Percentiles rank a stretch among this genome's conserved stretches.
Evolutionary conservation across 2,888 invertebrate species (phyloP).

Genomic region (Habrosyne pyritoides): DNA sequence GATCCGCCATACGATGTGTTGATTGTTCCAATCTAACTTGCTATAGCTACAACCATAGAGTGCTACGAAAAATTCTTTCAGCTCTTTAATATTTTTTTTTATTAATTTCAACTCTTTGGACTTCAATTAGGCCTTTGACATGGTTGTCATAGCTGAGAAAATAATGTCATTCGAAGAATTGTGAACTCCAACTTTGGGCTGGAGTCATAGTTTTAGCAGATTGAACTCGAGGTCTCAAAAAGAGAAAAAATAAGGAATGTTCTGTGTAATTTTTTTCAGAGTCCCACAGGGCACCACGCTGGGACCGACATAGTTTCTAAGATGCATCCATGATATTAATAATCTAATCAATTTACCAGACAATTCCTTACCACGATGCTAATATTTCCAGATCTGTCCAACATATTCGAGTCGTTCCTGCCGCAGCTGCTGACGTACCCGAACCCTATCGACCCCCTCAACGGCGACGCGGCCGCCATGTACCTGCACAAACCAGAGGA

Average conservation of each 20-base stretch:
- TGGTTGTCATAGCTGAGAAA: background rate
- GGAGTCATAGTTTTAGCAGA: background rate
- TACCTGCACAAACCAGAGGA: conserved; percentile 99
- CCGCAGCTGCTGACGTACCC: conserved; percentile 99
- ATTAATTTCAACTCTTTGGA: background rate
- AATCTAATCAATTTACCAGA: too few relatives aligned
- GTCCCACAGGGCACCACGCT: background rate
- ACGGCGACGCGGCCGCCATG: conserved; percentile 99
- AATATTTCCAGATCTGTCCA: conserved; percentile 93
- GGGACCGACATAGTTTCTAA: background rate
- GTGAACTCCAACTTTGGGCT: too few relatives aligned
- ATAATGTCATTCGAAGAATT: background rate
- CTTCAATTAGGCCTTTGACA: background rate
- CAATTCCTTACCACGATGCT: too few relatives aligned
- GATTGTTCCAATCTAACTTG: too few relatives aligned
- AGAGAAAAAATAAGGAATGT: background rate
- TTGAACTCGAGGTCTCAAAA: background rate
- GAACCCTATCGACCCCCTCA: conserved; percentile 99
- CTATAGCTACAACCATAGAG: too few relatives aligned
- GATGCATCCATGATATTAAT: background rate
- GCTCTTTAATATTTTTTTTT: background rate
- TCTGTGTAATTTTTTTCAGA: background rate
- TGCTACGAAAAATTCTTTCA: too few relatives aligned
- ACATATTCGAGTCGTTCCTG: conserved; percentile 99
- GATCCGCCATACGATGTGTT: too few relatives aligned